Conservation (phyloP, 1,140 invertebrate genomes). For the Hylaeus anthracinus region DNA sequence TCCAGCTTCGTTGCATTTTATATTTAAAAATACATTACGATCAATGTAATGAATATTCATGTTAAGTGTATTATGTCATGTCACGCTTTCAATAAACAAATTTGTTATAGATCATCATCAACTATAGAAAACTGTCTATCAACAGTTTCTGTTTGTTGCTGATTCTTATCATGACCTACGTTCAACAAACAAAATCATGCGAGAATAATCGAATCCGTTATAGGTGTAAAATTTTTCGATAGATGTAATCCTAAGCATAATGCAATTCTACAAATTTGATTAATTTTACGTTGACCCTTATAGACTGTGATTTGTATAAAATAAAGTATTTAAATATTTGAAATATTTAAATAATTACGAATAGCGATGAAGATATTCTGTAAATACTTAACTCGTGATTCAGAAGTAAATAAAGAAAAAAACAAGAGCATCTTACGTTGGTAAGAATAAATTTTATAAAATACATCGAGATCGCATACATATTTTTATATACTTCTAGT, state of each 20-base stretch:
- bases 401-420: no score
- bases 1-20: conserved; percentile 30
- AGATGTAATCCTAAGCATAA: background rate
- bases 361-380: background rate
- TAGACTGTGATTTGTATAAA: conserved; percentile 1
- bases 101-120: conserved; percentile 16
- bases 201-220: background rate
- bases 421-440: no score
- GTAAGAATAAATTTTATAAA: no score
- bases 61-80: conserved; percentile 3
- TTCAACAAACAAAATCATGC: background rate
- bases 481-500: no score
- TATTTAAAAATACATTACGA: conserved; percentile 36
- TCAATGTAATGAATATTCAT: conserved; percentile 31
- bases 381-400: no score
- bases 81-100: conserved; percentile 23
- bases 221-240: background rate
- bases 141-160: background rate
- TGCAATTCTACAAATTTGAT: background rate
- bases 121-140: background rate
- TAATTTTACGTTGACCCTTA: conserved; percentile 9
- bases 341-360: conserved; percentile 1
- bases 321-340: background rate
- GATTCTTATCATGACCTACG: no score
- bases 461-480: no score